Evolutionary conservation across 2,797 vertebrate species (phyloP).

Genomic region (Melanotaenia nigrans): DNA sequence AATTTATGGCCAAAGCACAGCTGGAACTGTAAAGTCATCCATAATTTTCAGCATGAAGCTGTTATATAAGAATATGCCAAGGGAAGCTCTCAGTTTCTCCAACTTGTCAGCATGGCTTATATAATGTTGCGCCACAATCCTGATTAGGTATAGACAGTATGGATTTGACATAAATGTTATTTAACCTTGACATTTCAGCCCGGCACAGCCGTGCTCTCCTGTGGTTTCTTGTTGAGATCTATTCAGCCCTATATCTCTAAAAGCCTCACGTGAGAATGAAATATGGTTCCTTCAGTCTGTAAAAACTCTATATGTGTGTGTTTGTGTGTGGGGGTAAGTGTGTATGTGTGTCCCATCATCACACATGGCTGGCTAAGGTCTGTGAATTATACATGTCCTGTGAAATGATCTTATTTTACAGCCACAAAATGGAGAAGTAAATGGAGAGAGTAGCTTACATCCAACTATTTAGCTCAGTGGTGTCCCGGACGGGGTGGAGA

Average conservation of each 20-base stretch:
- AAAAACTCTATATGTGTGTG: slow-evolving; percentile 55
- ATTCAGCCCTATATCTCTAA: slow-evolving; percentile 55
- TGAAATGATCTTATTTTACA: slow-evolving; percentile 85
- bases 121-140: slow-evolving; percentile 70
- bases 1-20: slow-evolving; percentile 19
- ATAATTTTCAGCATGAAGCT: slow-evolving; percentile 36
- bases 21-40: slow-evolving; percentile 31
- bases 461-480: slow-evolving; percentile 57
- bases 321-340: slow-evolving; percentile 27
- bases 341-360: slow-evolving; percentile 66
- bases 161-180: slow-evolving; percentile 59
- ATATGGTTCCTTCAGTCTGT: slow-evolving; percentile 62
- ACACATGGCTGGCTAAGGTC: slow-evolving; percentile 78
- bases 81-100: slow-evolving; percentile 49
- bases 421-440: slow-evolving; percentile 74
- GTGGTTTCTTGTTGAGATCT: slow-evolving; percentile 43
- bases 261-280: slow-evolving; percentile 68
- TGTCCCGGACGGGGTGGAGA: slow-evolving; percentile 63
- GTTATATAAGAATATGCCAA: slow-evolving; percentile 63
- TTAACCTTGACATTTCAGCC: slow-evolving; percentile 57
- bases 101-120: slow-evolving; percentile 67
- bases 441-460: slow-evolving; percentile 73
- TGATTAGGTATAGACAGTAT: slow-evolving; percentile 55
- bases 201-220: slow-evolving; percentile 22
- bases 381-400: slow-evolving; percentile 85